phyloP scores from a whole-genome alignment of 2,797 vertebrate species.

The Hydrocynus forskahlii region DNA sequence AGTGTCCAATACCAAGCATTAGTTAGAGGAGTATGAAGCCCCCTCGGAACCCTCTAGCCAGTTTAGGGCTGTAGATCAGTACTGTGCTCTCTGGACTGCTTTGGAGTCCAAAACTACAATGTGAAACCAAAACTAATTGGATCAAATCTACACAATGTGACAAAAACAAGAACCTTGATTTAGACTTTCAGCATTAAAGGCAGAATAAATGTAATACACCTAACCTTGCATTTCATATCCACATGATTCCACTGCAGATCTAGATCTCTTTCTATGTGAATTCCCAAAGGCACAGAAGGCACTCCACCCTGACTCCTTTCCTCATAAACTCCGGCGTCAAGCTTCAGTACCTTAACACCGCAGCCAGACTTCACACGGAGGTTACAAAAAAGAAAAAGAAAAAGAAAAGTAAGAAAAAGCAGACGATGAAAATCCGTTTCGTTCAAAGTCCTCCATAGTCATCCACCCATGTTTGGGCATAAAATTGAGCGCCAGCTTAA shows the following conservation, averaged over 20 bases:
- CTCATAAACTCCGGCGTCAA: slow-evolving; percentile 32
- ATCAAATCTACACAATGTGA: too few species aligned
- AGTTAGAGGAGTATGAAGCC: too few species aligned
- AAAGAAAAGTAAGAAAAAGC: neutral
- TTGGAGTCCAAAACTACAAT: too few species aligned
- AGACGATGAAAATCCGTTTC: slow-evolving; percentile 35
- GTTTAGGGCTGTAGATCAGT: too few species aligned
- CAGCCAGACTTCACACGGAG: slow-evolving; percentile 37
- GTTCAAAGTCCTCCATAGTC: slow-evolving; percentile 28
- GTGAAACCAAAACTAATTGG: too few species aligned
- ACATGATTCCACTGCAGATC: too few species aligned
- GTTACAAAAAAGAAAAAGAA: neutral
- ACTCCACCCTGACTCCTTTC: slow-evolving; percentile 17
- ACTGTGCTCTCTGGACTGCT: too few species aligned
- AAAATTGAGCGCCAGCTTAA: slow-evolving; percentile 51
- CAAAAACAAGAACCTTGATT: too few species aligned
- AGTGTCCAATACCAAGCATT: too few species aligned
- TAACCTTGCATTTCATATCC: slow-evolving; percentile 5
- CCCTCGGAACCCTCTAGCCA: too few species aligned
- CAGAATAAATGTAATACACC: too few species aligned
- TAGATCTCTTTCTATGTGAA: neutral
- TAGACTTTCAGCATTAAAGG: too few species aligned
- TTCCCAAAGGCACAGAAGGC: neutral
- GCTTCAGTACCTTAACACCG: slow-evolving; percentile 39
- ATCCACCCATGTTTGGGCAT: slow-evolving; percentile 38